Conservation (phyloP, 2,113 vertebrate species). For the Malurus melanocephalus region DNA sequence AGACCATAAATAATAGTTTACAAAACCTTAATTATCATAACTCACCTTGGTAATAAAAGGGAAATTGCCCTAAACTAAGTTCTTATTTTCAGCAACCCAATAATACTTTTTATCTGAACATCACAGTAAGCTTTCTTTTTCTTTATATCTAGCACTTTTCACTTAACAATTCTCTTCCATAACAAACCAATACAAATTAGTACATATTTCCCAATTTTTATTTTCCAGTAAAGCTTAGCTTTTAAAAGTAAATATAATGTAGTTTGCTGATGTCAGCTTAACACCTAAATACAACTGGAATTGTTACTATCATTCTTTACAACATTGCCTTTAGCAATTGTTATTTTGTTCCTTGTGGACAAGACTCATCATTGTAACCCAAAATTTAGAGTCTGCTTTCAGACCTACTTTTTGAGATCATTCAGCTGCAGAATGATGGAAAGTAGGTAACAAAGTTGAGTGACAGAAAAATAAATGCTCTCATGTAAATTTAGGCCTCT, state of each 20-base stretch:
- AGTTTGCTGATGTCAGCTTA: neutral
- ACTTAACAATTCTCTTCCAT: neutral
- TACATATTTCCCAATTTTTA: neutral
- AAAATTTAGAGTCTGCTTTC: neutral
- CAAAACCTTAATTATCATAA: conserved; percentile 11
- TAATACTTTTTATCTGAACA: neutral
- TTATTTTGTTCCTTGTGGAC: neutral
- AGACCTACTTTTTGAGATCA: neutral
- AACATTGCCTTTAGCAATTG: neutral
- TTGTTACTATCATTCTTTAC: neutral
- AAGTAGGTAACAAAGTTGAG: neutral
- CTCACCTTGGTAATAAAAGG: neutral
- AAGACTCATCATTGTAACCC: neutral
- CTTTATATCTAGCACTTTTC: neutral
- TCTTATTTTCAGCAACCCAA: neutral
- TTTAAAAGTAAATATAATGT: neutral
- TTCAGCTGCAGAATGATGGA: neutral
- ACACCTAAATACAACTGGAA: neutral
- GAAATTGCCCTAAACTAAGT: neutral
- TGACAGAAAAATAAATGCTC: neutral
- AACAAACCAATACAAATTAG: neutral
- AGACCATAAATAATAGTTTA: conserved; percentile 1
- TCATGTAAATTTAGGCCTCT: neutral
- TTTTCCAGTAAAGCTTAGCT: neutral
- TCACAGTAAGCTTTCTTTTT: neutral